Evolutionary conservation across 1,140 invertebrate species (phyloP).

Genomic region (Grapholita molesta): DNA sequence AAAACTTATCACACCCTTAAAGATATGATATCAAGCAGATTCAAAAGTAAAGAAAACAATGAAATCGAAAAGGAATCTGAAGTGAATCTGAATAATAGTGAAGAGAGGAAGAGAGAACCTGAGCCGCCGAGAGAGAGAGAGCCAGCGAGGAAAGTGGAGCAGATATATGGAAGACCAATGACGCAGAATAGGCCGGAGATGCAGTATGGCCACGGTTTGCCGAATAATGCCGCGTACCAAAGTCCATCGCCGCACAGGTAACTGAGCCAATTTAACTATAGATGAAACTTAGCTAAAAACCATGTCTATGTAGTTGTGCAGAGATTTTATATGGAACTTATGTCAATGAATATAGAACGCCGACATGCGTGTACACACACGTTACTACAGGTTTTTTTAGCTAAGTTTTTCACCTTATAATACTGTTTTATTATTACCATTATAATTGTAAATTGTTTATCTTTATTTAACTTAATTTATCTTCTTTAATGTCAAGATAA

Average conservation of each 20-base stretch:
- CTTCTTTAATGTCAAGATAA: too few species aligned
- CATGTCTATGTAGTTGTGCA: too few species aligned
- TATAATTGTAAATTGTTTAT: too few species aligned
- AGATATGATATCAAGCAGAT: conserved; percentile 90
- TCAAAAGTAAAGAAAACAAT: conserved; percentile 82
- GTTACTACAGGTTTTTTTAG: too few species aligned
- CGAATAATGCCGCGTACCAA: conserved; percentile 63
- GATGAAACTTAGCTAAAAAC: too few species aligned
- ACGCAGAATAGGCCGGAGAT: conserved; percentile 76
- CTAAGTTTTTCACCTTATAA: too few species aligned
- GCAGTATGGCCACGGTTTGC: conserved; percentile 57
- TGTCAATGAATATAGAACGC: too few species aligned
- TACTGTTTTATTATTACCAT: too few species aligned
- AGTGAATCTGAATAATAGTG: conserved; percentile 81
- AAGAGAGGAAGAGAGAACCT: conserved; percentile 79
- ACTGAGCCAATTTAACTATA: neutral
- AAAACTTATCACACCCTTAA: conserved; percentile 91
- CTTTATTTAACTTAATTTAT: too few species aligned
- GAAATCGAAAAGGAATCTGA: conserved; percentile 78
- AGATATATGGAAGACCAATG: conserved; percentile 80
- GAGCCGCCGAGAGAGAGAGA: conserved; percentile 58
- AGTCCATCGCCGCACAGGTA: conserved; percentile 67
- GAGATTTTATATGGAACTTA: too few species aligned
- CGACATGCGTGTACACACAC: too few species aligned
- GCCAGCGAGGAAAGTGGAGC: conserved; percentile 64